Evolutionary conservation across 1,140 invertebrate genomes (phyloP).

Genomic region (Ditylenchus dipsaci): DNA sequence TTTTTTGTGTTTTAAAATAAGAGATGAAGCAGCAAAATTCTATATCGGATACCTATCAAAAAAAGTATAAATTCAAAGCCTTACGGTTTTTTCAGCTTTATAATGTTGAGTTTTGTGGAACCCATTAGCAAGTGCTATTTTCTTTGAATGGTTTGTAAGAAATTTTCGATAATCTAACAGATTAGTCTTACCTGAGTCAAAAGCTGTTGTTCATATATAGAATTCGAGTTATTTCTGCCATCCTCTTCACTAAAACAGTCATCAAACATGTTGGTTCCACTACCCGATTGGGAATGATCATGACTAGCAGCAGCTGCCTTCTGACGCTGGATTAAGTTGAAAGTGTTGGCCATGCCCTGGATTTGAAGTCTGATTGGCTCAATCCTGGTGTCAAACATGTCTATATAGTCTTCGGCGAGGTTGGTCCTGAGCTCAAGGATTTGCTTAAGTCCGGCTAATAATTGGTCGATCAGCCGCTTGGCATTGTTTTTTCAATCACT

Average conservation of each 20-base stretch:
- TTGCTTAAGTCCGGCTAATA: not conserved
- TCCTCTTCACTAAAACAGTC: not conserved
- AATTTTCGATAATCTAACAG: not conserved
- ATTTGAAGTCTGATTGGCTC: not conserved
- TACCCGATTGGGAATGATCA: not conserved
- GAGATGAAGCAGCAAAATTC: too few relatives aligned
- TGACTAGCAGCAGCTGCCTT: not conserved
- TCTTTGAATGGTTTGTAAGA: not conserved
- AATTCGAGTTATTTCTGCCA: not conserved
- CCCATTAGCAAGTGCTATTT: not conserved
- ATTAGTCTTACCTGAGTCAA: not conserved
- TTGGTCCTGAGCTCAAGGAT: not conserved
- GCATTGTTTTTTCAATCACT: slow-evolving; percentile 1
- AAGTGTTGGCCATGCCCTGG: not conserved
- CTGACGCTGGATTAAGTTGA: not conserved
- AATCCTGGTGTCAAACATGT: not conserved
- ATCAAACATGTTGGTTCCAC: not conserved
- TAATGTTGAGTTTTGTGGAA: not conserved
- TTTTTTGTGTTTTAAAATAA: too few relatives aligned
- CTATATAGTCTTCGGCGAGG: not conserved
- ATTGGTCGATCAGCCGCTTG: not conserved
- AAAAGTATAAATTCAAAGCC: too few relatives aligned
- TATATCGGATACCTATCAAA: too few relatives aligned
- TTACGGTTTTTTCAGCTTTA: too few relatives aligned
- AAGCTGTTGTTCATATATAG: not conserved